A percentile compares a stretch with the other conserved stretches of the same genome.
Evolutionary conservation across 2,113 vertebrate genomes (phyloP).

Genomic region (Sialia sialis): DNA sequence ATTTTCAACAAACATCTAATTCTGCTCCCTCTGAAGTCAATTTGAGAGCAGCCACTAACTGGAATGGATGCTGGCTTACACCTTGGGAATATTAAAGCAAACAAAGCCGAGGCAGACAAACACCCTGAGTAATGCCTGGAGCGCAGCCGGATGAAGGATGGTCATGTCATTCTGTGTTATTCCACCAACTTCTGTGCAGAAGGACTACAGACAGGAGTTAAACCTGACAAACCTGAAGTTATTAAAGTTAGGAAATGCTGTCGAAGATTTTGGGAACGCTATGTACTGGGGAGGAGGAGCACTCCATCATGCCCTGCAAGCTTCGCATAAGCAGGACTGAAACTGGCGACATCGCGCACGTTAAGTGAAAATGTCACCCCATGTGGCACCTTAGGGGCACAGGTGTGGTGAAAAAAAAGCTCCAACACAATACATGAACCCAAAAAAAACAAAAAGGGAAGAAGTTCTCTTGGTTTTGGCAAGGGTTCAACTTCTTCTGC

Average conservation of each 20-base stretch:
- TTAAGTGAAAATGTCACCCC: rapidly evolving
- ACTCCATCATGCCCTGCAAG: neutral
- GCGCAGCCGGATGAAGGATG: neutral
- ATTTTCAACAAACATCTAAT: conserved; percentile 31
- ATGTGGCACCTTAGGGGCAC: neutral
- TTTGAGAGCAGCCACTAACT: neutral
- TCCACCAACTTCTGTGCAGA: neutral
- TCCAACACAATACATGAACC: neutral
- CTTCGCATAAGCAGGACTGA: neutral
- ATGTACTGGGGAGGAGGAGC: neutral
- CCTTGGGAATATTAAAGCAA: conserved; percentile 54
- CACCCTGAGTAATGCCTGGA: conserved; percentile 2
- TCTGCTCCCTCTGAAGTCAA: conserved; percentile 41
- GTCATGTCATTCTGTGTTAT: neutral
- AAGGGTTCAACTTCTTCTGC: conserved; percentile 10
- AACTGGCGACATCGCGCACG: rapidly evolving
- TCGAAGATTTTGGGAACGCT: neutral
- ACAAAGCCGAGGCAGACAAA: conserved; percentile 17
- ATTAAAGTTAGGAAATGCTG: neutral
- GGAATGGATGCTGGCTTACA: neutral
- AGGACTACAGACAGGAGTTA: neutral
- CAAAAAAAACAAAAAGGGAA: neutral
- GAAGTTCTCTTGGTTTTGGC: neutral
- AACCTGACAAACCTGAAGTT: conserved; percentile 48
- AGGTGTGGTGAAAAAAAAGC: neutral